Evolutionary conservation across 1,140 invertebrate genomes (phyloP), one percentile per base, ranked within the genome.

Genomic region (Drosophila ambigua): DNA sequence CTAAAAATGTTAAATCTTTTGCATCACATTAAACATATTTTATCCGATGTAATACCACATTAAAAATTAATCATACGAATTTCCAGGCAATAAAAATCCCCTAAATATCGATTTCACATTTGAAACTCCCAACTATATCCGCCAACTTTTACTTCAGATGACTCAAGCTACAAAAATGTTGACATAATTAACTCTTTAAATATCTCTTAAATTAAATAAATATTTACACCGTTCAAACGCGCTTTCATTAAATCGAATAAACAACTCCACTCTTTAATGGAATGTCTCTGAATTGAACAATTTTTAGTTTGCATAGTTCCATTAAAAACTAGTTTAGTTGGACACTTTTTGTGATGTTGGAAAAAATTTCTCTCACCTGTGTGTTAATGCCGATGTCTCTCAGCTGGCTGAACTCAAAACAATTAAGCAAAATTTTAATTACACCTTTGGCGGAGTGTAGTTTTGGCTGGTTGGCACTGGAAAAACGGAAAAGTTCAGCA

Each of bases 401-500:
- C 24, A 24, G 45, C 16, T 72, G 39, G 46, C 51, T 45, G 48
- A 46, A 39, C 49, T 50, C 52, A 23, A 48, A 54, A 43, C 48
- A 65, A 59, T 48, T 65, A 51, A 46, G 26, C 9, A 41, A 48
- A 44, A 48, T 31, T 52, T 53, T 66, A 66, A 74, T 74, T 74
- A 74, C 11, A n/a, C 43, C 49, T 73, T 54, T 58, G 41, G 69
- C 20, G 62, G 41, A 53, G 62, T 64, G 57, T 43, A 66, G 13
- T 39, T 55, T 62, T 44, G 53, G 41, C 66, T 67, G 46, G 52
- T 63, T 41, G 35, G 69, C 72, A 80, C 67, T 77, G 60, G 58
- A 82, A 72, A 72, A 58, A 61, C 55, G 55, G 31, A 39, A 67
- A 69, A 50, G 35, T 54, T 68, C 23, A 53, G 52, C 80, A 80